phyloP scores from a whole-genome alignment of 1,140 invertebrate genomes.

The Saccostrea echinata region DNA sequence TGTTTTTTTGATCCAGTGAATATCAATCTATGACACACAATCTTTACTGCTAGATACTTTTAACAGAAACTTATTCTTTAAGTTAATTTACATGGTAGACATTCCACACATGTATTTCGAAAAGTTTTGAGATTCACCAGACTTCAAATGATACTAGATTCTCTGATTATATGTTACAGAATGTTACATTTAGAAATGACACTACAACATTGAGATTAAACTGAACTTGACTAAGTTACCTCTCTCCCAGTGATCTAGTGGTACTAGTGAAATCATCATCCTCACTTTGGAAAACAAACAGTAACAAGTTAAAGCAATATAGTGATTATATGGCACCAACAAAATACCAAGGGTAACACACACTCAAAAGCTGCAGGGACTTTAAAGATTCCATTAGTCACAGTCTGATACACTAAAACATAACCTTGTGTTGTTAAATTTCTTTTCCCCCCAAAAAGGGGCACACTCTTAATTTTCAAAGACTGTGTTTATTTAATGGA shows the following conservation, averaged over 20 bases:
- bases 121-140: slow-evolving; percentile 13
- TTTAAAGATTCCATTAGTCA: background rate
- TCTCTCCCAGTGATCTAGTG: slow-evolving; percentile 18
- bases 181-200: background rate
- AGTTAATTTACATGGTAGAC: too few species aligned
- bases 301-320: background rate
- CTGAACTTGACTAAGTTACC: background rate
- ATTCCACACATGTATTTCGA: background rate
- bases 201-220: background rate
- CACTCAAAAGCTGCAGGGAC: background rate
- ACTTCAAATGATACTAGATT: background rate
- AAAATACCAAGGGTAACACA: background rate
- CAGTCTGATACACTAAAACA: background rate
- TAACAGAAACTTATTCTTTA: too few species aligned
- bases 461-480: too few species aligned
- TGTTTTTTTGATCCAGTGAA: background rate
- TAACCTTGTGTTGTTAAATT: background rate
- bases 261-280: slow-evolving; percentile 34
- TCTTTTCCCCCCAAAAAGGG: background rate
- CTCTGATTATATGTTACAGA: background rate
- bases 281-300: slow-evolving; percentile 31
- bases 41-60: background rate
- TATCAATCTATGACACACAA: background rate
- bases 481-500: background rate
- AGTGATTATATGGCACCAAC: background rate